Base-by-base conservation (phyloP, 2,888 invertebrate genomes). In the Campoplex capitator region DNA sequence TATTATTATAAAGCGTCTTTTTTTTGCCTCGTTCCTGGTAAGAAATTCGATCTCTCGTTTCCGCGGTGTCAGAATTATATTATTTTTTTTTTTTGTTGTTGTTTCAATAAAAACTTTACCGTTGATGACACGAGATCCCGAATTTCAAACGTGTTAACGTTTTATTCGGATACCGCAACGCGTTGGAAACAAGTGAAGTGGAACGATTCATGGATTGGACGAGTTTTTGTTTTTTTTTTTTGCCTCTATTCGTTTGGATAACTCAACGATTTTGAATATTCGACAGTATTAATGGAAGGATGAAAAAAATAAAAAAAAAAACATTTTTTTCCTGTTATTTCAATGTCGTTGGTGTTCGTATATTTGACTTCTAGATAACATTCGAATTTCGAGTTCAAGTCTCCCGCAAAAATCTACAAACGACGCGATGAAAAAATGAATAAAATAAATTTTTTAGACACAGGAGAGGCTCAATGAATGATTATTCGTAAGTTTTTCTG, bases 31-130 rank as follows among this genome's bases (percentile, higher is more conserved):
- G 13, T 67, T 77, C 51, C 68, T 42, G 68, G 54, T 23, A 54
- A 78, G 68, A 68, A 54, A 78, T 78, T 78, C 54, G 67, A 77
- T 78, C 67, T 68, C 9, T 42, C 9, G 8, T 23, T n/a, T 56
- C 35, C 11, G 56, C 38, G 32, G 18, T 70, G 32, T 9, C 32
- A 74, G 6, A 56, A 56, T n/a, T 6, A 62, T 6, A 48, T 51
- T n/a, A 13, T 74, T 65, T 35, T 75, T n/a, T 6, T 28, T 58
- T 13, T 7, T 51, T 62, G n/a, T 56, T 23, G 1, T 62, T 42
- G 1, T 16, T 2, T 6, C 16, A 4, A 62, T 32, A 13, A 32
- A 32, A 62, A 11, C 23, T 58, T 3, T 23, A 28, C 28, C 23
- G 23, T 28, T 11, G 28, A 23, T 9, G 23, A 23, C 9, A 56